These are phyloP conservation scores for Erebia ligea DNA, from an alignment of 2,888 invertebrate genomes.

Conservation along the genomic window DNA sequence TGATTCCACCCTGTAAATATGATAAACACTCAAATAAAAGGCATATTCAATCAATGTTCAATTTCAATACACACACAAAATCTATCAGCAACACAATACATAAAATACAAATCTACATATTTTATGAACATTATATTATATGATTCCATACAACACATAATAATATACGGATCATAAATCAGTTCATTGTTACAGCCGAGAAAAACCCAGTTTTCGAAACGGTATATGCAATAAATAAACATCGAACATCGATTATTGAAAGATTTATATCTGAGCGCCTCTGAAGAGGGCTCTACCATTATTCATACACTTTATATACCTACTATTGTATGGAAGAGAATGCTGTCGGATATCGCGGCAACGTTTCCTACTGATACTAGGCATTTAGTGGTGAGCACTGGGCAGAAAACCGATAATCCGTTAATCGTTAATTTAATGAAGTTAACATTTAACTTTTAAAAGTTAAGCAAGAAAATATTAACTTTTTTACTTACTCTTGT, in stretches of 20 bases:
- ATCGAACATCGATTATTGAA: slow-evolving; percentile 75
- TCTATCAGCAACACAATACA: neutral
- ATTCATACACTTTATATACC: slow-evolving; percentile 77
- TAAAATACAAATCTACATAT: slow-evolving; percentile 12
- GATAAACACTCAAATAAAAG: slow-evolving; percentile 1
- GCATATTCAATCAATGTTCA: slow-evolving; percentile 25
- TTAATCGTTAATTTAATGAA: too few species aligned
- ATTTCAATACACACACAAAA: neutral
- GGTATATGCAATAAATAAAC: slow-evolving; percentile 72
- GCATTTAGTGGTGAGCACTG: too few species aligned
- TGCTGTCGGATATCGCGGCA: slow-evolving; percentile 39
- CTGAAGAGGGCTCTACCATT: slow-evolving; percentile 68
- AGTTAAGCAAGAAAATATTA: too few species aligned
- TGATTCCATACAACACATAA: slow-evolving; percentile 37
- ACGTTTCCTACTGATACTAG: neutral
- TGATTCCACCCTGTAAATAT: too few species aligned
- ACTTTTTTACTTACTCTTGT: too few species aligned
- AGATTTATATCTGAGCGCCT: slow-evolving; percentile 75
- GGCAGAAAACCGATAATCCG: too few species aligned
- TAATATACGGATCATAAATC: slow-evolving; percentile 62
- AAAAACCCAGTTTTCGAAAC: slow-evolving; percentile 66
- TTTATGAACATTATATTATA: slow-evolving; percentile 5
- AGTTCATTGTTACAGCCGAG: slow-evolving; percentile 60
- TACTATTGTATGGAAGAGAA: slow-evolving; percentile 59
- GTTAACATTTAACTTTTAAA: too few species aligned